These are phyloP conservation scores for Syrrhaptes paradoxus DNA, from an alignment of 2,113 vertebrate genomes.

Conservation along the genomic window DNA sequence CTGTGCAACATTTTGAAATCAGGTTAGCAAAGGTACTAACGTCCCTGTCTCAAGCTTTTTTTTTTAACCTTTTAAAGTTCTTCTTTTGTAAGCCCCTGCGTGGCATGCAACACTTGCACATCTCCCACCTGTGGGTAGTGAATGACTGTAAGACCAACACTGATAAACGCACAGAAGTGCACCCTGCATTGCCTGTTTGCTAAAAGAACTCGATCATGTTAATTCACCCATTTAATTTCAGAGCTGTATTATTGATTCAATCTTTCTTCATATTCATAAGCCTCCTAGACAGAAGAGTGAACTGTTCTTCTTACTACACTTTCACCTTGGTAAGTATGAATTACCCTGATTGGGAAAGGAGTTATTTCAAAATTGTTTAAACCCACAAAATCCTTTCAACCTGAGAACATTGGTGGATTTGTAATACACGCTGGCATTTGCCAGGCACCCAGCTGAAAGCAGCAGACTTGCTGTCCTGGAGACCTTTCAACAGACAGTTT, in stretches of 20 bases:
- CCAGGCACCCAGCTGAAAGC: constrained; percentile 21
- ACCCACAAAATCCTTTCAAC: background rate
- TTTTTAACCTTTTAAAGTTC: background rate
- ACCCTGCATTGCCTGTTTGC: background rate
- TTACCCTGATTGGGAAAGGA: background rate
- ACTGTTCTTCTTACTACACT: background rate
- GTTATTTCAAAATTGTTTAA: background rate
- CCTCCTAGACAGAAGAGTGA: background rate
- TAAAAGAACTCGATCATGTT: background rate
- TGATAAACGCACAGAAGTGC: background rate
- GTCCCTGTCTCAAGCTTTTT: background rate
- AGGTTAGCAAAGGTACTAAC: background rate
- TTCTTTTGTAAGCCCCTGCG: background rate
- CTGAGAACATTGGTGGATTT: background rate
- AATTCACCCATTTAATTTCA: constrained; percentile 4
- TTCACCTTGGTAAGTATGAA: constrained; percentile 22
- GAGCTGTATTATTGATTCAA: constrained; percentile 22
- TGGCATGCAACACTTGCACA: background rate
- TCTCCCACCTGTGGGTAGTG: background rate
- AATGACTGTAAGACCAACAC: background rate
- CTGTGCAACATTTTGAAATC: background rate
- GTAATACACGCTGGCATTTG: background rate
- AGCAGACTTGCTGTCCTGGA: constrained; percentile 18
- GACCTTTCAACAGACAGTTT: constrained; percentile 40
- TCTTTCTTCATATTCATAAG: constrained; percentile 6